phyloP scores from a whole-genome alignment of 2,113 vertebrate species.

The Casuarius casuarius region DNA sequence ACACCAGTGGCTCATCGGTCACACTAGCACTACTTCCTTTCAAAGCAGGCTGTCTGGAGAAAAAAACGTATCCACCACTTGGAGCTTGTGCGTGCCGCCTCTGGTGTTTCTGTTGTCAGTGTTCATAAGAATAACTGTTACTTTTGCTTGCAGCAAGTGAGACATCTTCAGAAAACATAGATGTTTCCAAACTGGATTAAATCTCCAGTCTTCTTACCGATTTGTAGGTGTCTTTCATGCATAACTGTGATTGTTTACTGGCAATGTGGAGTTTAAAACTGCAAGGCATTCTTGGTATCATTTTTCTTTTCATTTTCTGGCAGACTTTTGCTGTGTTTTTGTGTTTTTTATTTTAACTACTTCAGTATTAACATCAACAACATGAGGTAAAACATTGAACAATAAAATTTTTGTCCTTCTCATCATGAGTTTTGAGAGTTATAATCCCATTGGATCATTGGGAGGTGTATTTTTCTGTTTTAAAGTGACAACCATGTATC shows the following conservation, averaged over 20 bases:
- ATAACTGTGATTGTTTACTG: not conserved
- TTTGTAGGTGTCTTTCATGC: not conserved
- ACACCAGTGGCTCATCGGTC: not conserved
- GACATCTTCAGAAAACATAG: not conserved
- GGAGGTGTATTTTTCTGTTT: constrained; percentile 1
- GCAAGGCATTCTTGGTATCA: not conserved
- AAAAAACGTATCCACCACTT: not conserved
- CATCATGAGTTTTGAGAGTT: not conserved
- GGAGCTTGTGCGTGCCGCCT: not conserved
- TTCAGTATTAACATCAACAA: not conserved
- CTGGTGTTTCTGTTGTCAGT: not conserved
- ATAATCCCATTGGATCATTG: not conserved
- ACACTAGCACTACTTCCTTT: not conserved
- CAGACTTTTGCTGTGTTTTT: not conserved
- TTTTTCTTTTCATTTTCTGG: not conserved
- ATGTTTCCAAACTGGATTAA: not conserved
- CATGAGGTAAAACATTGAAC: not conserved
- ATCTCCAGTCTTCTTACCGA: not conserved
- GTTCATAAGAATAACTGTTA: not conserved
- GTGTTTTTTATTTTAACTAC: not conserved
- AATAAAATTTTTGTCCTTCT: not conserved
- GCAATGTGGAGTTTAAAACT: not conserved
- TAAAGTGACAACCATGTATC: not conserved
- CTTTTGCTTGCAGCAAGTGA: not conserved
- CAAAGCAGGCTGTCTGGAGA: not conserved